Evolutionary conservation across 2,888 invertebrate species (phyloP), one percentile per base, ranked within the genome.

Genomic region (Bursaphelenchus okinawaensis): DNA sequence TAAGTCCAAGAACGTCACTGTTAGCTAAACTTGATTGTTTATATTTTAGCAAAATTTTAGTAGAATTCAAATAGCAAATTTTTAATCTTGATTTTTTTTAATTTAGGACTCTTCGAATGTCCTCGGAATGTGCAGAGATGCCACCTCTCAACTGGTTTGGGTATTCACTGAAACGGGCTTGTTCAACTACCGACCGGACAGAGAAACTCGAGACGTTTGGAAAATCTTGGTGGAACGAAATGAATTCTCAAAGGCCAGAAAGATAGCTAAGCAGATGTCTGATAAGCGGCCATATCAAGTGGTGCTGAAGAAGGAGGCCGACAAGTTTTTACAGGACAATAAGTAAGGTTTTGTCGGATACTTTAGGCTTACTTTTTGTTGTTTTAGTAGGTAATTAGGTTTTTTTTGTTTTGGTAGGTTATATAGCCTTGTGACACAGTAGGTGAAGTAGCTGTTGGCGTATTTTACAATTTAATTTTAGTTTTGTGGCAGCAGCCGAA

Each of bases 401-500:
- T n/a, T n/a, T n/a, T n/a, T n/a, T n/a, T n/a, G n/a, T n/a, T n/a
- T n/a, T n/a, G n/a, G n/a, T n/a, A n/a, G n/a, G n/a, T n/a, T n/a
- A n/a, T n/a, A n/a, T n/a, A n/a, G n/a, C n/a, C n/a, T n/a, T n/a
- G n/a, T n/a, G n/a, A n/a, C n/a, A n/a, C n/a, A n/a, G n/a, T n/a
- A n/a, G n/a, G n/a, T n/a, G n/a, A n/a, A n/a, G n/a, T 1, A 40
- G 6, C n/a, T 3, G 40, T 40, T 40, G 40, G 40, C 3, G n/a
- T n/a, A n/a, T 8, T 56, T 8, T 20, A 8, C 8, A 50, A 23
- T 59, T 61, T 27, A 27, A 16, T 59, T 59, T 24, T 62, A 79
- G 79, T 29, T 80, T 67, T 63, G 74, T 71, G 1, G 80, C 78
- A 1, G 85, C 86, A 0, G 96, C 96, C 0, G 87, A 89, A 75